Evolutionary conservation across 2,888 invertebrate genomes (phyloP).

Genomic region (Latrodectus elegans): DNA sequence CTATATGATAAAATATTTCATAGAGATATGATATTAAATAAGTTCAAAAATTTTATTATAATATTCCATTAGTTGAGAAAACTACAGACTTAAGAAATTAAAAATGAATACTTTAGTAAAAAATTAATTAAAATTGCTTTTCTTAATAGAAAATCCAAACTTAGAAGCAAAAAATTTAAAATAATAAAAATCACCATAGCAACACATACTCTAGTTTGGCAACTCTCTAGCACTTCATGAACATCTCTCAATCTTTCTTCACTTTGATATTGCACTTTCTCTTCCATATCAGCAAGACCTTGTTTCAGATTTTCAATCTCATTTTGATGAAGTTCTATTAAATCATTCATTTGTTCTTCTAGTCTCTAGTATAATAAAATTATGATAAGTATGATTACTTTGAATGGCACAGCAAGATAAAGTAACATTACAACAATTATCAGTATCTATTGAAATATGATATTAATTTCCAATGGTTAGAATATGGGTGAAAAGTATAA

Average conservation of each 20-base stretch:
- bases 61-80: too few species aligned
- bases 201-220: conserved; percentile 92
- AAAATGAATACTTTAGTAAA: background rate
- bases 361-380: conserved; percentile 80
- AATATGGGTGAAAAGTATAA: too few species aligned
- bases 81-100: too few species aligned
- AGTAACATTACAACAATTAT: background rate
- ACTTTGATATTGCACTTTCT: conserved; percentile 98
- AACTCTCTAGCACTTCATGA: conserved; percentile 95
- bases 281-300: conserved; percentile 95
- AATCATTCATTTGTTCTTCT: conserved; percentile 98
- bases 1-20: too few species aligned
- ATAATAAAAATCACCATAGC: background rate
- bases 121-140: background rate
- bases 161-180: background rate
- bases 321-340: conserved; percentile 97
- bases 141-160: background rate
- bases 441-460: too few species aligned
- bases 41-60: too few species aligned
- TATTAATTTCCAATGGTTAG: too few species aligned
- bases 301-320: conserved; percentile 97
- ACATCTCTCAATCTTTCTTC: conserved; percentile 97
- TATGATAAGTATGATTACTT: too few species aligned
- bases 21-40: too few species aligned
- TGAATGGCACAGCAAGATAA: background rate